Conservation (phyloP, 2,888 invertebrate genomes). For the Scelioninae gen. 1 region DNA sequence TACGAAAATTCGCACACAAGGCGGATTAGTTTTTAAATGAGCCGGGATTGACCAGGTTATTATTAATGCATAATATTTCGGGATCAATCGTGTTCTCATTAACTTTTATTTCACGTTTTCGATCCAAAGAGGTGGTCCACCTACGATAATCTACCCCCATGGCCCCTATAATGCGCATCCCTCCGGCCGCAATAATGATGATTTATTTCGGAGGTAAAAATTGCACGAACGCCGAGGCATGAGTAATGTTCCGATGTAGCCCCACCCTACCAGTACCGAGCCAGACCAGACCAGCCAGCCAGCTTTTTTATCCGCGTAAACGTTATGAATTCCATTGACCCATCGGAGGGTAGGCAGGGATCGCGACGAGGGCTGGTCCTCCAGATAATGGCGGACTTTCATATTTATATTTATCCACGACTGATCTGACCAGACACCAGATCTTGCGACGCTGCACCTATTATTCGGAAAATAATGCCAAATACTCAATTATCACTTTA, state of each 20-base stretch:
- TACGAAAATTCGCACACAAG: background rate
- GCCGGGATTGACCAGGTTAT: conserved; percentile 23
- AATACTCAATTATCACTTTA: conserved; percentile 21
- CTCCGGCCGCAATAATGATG: conserved; percentile 86
- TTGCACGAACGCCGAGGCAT: conserved; percentile 86
- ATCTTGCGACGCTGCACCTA: conserved; percentile 73
- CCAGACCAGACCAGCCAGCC: conserved; percentile 74
- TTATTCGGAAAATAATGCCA: conserved; percentile 33
- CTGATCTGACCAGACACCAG: conserved; percentile 77
- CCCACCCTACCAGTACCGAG: conserved; percentile 71
- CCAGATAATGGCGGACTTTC: conserved; percentile 80
- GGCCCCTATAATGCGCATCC: conserved; percentile 81
- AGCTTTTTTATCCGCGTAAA: conserved; percentile 79
- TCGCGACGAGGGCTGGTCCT: conserved; percentile 78
- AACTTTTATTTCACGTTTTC: conserved; percentile 61
- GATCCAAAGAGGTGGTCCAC: conserved; percentile 71
- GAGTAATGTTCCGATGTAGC: conserved; percentile 85
- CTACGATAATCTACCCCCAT: conserved; percentile 81
- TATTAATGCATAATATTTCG: conserved; percentile 42
- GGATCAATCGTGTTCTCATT: conserved; percentile 55
- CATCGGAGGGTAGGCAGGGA: conserved; percentile 74
- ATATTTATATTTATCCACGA: conserved; percentile 80
- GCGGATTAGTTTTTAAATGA: conserved; percentile 3
- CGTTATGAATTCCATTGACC: conserved; percentile 82
- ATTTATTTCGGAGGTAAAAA: conserved; percentile 87